Conservation (phyloP, 1,140 invertebrate species). For the Proales similis region DNA sequence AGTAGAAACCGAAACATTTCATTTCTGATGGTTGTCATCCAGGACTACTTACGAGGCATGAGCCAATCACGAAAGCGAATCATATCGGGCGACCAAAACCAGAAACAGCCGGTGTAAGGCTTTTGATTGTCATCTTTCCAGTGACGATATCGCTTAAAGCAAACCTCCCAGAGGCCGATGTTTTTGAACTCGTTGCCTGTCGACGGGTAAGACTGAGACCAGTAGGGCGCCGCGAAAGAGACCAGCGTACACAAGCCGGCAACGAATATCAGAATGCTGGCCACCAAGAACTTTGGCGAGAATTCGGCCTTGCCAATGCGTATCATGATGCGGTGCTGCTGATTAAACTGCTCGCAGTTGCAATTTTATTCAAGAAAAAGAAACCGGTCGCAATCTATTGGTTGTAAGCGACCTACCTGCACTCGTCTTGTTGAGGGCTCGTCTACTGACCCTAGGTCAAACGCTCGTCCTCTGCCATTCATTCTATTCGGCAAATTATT, state of each 20-base stretch:
- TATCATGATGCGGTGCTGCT: slow-evolving; percentile 20
- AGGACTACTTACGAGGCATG: slow-evolving; percentile 21
- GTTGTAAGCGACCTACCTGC: too few species aligned
- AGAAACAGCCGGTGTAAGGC: slow-evolving; percentile 30
- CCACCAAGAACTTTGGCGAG: slow-evolving; percentile 19
- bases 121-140: slow-evolving; percentile 38
- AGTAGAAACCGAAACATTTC: neutral
- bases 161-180: slow-evolving; percentile 36
- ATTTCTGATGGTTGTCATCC: neutral
- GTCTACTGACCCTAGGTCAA: too few species aligned
- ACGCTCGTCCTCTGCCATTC: too few species aligned
- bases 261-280: slow-evolving; percentile 19
- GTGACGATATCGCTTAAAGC: slow-evolving; percentile 31
- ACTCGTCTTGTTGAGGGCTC: too few species aligned
- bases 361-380: too few species aligned
- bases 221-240: slow-evolving; percentile 36
- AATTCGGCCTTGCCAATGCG: slow-evolving; percentile 27
- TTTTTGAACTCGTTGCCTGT: slow-evolving; percentile 36
- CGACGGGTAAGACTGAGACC: slow-evolving; percentile 26
- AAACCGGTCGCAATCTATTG: too few species aligned
- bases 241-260: slow-evolving; percentile 17
- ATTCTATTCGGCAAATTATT: too few species aligned
- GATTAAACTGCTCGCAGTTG: too few species aligned
- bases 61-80: slow-evolving; percentile 36
- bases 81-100: slow-evolving; percentile 36